These are phyloP conservation scores for Lineus longissimus DNA, from an alignment of 1,140 invertebrate species.

Conservation along the genomic window DNA sequence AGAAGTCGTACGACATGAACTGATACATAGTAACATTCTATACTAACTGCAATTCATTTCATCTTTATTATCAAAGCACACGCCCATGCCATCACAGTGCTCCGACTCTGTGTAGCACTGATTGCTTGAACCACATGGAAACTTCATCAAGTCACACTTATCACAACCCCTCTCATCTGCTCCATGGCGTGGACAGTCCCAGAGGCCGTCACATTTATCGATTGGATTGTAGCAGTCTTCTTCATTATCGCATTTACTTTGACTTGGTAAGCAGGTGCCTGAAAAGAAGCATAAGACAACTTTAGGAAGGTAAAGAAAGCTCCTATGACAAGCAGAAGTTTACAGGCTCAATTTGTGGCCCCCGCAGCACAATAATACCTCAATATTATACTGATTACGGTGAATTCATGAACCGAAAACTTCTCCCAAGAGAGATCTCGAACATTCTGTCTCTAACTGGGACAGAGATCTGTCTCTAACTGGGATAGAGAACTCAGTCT, in stretches of 20 bases:
- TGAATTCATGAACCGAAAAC: too few relatives aligned
- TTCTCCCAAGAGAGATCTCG: too few relatives aligned
- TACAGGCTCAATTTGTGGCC: too few relatives aligned
- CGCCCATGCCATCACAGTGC: slow-evolving; percentile 50
- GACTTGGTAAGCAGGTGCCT: slow-evolving; percentile 33
- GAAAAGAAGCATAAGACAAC: slow-evolving; percentile 8
- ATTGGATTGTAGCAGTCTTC: slow-evolving; percentile 27
- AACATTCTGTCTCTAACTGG: too few relatives aligned
- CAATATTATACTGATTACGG: too few relatives aligned
- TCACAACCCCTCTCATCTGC: slow-evolving; percentile 43
- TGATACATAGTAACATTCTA: not conserved
- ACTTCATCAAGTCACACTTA: slow-evolving; percentile 23
- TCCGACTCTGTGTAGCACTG: slow-evolving; percentile 47
- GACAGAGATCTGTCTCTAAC: too few relatives aligned
- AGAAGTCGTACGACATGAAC: not conserved
- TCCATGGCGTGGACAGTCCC: slow-evolving; percentile 39
- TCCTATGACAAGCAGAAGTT: too few relatives aligned
- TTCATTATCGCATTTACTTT: slow-evolving; percentile 37
- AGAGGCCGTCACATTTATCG: slow-evolving; percentile 38
- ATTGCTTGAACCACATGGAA: slow-evolving; percentile 25
- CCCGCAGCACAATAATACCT: too few relatives aligned
- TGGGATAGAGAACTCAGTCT: too few relatives aligned
- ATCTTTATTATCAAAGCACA: slow-evolving; percentile 50
- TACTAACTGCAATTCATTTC: slow-evolving; percentile 52
- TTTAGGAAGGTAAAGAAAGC: not conserved